Evolutionary conservation across 2,113 vertebrate species (phyloP).

Genomic region (human): DNA sequence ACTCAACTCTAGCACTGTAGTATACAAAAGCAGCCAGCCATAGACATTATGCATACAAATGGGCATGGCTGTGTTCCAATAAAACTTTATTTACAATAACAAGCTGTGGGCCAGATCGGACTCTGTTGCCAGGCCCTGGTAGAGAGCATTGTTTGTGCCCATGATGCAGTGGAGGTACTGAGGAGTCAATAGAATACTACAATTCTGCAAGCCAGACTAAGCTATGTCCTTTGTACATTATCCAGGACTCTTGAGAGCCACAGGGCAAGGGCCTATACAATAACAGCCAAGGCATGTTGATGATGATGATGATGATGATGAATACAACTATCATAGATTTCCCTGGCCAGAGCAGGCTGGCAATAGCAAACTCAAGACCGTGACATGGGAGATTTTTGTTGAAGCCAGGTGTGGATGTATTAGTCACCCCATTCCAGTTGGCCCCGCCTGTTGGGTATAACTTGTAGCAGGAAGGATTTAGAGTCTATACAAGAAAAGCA

Average conservation of each 20-base stretch:
- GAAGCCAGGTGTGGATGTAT: not conserved
- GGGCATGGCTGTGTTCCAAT: not conserved
- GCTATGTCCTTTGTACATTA: not conserved
- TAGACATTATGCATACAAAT: not conserved
- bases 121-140: not conserved
- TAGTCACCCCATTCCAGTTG: not conserved
- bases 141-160: not conserved
- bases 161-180: not conserved
- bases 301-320: not conserved
- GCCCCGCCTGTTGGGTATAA: not conserved
- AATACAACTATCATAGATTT: too few relatives aligned
- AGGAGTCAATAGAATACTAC: not conserved
- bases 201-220: not conserved
- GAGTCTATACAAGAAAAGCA: not conserved
- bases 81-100: slow-evolving; percentile 5
- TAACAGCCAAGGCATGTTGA: not conserved
- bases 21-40: not conserved
- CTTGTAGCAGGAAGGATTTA: not conserved
- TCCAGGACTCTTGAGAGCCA: not conserved
- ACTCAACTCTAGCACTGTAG: not conserved
- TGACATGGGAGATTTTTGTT: not conserved
- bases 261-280: not conserved
- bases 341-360: not conserved
- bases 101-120: not conserved
- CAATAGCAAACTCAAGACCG: not conserved